Conservation (phyloP, 2,113 vertebrate genomes). For the Atrichornis clamosus region DNA sequence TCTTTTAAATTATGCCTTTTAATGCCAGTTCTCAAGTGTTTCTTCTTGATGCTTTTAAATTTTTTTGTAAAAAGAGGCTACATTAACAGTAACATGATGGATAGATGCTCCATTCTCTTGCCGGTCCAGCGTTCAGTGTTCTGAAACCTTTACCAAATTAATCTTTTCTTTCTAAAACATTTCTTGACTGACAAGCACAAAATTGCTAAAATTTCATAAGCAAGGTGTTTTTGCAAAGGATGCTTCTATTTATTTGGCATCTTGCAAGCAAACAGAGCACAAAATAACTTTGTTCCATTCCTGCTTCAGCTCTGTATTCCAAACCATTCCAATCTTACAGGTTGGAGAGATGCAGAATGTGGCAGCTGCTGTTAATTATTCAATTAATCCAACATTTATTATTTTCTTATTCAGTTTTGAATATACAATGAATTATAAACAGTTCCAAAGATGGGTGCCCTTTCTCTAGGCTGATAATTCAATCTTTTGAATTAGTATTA, state of each 20-base stretch:
- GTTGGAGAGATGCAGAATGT: neutral
- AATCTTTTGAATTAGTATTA: constrained; percentile 8
- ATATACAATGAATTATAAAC: neutral
- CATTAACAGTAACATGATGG: neutral
- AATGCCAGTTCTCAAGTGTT: neutral
- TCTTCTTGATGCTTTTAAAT: neutral
- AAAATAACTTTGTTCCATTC: neutral
- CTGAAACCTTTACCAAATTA: neutral
- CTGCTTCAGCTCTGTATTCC: neutral
- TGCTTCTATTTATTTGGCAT: neutral
- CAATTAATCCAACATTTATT: constrained; percentile 6
- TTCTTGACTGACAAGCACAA: neutral
- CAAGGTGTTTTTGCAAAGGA: neutral
- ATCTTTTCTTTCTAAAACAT: neutral
- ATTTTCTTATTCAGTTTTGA: constrained; percentile 12
- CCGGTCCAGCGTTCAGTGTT: neutral
- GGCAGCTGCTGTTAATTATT: neutral
- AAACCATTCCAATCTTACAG: neutral
- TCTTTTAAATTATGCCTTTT: neutral
- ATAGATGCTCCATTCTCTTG: neutral
- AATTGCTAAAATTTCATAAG: neutral
- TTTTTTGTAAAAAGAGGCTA: neutral
- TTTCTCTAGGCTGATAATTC: neutral
- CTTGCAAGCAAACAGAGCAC: neutral
- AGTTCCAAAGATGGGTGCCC: constrained; percentile 24